Evolutionary conservation across 2,113 vertebrate species (phyloP), one percentile per base, ranked within the genome.

Genomic region (Spea bombifrons): DNA sequence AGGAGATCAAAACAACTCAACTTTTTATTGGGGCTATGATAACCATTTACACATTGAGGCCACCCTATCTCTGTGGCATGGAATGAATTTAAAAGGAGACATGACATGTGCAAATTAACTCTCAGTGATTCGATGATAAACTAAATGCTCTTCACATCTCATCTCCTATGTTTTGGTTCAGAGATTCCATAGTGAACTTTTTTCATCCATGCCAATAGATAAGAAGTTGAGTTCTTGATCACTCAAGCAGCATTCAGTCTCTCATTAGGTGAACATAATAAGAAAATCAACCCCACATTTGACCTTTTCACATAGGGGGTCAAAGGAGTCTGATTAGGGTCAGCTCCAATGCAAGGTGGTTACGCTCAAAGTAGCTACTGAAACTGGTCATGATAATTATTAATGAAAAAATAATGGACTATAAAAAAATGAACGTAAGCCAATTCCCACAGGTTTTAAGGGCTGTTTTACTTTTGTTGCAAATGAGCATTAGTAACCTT

Each of bases 111-210:
- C 55, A 83, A 43, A 10, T 30, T 79, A 76, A 71, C 75, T 81
- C 75, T 83, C 76, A 84, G 71, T 83, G 84, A 82, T 73, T 82
- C 61, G 49, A 65, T 79, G 77, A 83, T 82, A 86, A 82, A 78
- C 63, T 46, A 52, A 57, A 16, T 50, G 75, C 79, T 71, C 83
- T 84, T 83, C 74, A 80, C 71, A 81, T 66, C 71, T 85, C 71
- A 73, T 83, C 85, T 87, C 82, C 79, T 86, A 73, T 4, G 0
- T 81, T 83, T 80, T 61, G 72, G 63, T 79, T 70, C 72, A 68
- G 71, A 84, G 76, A 81, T 76, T 66, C 72, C 59, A 48, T 45
- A 66, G 68, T 72, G 61, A 66, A 71, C 70, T 71, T 78, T n/a
- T 78, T 72, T 66, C 59, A 72, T 78, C 69, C 49, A 0, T 55